phyloP scores from a whole-genome alignment of 1,140 invertebrate species.

The Drosophila ananassae region DNA sequence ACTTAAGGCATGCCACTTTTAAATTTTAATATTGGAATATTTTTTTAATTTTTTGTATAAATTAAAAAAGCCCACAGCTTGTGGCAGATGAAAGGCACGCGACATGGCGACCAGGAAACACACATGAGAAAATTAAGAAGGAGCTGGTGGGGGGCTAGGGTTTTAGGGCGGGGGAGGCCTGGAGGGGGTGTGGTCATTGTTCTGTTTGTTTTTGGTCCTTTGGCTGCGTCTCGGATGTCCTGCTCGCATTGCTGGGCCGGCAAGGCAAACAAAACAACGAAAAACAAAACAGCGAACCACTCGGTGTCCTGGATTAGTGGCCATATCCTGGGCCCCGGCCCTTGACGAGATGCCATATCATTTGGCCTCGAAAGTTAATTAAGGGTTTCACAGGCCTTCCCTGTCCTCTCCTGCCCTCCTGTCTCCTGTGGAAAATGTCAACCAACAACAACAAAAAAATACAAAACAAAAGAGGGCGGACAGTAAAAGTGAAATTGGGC shows the following conservation, averaged over 20 bases:
- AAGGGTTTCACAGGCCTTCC: slow-evolving; percentile 67
- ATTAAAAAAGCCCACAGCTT: not conserved
- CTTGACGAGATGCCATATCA: slow-evolving; percentile 33
- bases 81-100: slow-evolving; percentile 33
- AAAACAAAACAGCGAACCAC: slow-evolving; percentile 20
- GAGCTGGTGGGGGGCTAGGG: not conserved
- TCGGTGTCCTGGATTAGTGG: slow-evolving; percentile 39
- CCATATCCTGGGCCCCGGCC: slow-evolving; percentile 11
- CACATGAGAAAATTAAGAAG: not conserved
- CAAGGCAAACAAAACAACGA: slow-evolving; percentile 23
- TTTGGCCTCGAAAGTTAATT: slow-evolving; percentile 70
- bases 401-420: slow-evolving; percentile 28
- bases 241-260: slow-evolving; percentile 58
- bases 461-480: slow-evolving; percentile 6
- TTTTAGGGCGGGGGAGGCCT: not conserved
- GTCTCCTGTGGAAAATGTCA: slow-evolving; percentile 59
- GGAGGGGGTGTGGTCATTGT: slow-evolving; percentile 16
- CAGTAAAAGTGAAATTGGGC: slow-evolving; percentile 42
- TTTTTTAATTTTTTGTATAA: slow-evolving; percentile 1
- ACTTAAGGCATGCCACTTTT: too few relatives aligned
- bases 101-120: slow-evolving; percentile 31
- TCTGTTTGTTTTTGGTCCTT: slow-evolving; percentile 39
- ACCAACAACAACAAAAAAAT: slow-evolving; percentile 7
- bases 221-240: slow-evolving; percentile 45
- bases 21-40: too few relatives aligned